Percentiles rank a stretch among this genome's conserved stretches.
Evolutionary conservation across 2,113 vertebrate species (phyloP).

Genomic region (Piprites chloris): DNA sequence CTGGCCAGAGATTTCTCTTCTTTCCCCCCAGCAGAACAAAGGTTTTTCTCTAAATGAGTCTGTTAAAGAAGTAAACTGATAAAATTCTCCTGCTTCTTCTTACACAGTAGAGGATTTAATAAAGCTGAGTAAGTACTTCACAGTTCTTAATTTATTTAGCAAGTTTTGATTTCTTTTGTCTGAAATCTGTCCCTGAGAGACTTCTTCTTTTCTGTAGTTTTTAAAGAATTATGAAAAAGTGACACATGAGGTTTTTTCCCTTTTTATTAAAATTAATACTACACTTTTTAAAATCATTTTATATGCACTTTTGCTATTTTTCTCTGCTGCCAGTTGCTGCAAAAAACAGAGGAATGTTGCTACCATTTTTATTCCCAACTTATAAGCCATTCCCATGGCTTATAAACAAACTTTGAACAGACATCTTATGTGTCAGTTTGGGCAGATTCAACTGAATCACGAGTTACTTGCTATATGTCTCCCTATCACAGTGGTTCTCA

Average conservation of each 20-base stretch:
- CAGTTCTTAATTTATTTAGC: not conserved
- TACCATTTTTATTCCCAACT: not conserved
- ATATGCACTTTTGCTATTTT: not conserved
- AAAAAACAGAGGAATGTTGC: not conserved
- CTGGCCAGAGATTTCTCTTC: not conserved
- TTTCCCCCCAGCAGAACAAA: not conserved
- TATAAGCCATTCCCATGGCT: not conserved
- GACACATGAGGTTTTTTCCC: accelerated
- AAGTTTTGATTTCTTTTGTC: not conserved
- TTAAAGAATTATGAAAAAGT: not conserved
- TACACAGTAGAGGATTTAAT: not conserved
- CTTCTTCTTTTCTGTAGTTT: not conserved
- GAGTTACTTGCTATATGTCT: not conserved
- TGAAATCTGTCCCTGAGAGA: not conserved
- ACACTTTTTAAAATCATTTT: not conserved
- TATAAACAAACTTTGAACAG: not conserved
- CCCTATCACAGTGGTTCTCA: not conserved
- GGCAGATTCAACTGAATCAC: not conserved
- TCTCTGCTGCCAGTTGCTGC: not conserved
- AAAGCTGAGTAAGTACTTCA: not conserved
- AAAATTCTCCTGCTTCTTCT: not conserved
- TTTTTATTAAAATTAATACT: not conserved
- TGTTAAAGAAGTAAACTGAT: not conserved
- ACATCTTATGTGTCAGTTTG: not conserved
- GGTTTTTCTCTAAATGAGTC: not conserved